A percentile compares a stretch with the other conserved stretches of the same genome.
These are phyloP conservation scores for Troides oblongomaculatus DNA, from an alignment of 2,888 invertebrate species.

Conservation along the genomic window DNA sequence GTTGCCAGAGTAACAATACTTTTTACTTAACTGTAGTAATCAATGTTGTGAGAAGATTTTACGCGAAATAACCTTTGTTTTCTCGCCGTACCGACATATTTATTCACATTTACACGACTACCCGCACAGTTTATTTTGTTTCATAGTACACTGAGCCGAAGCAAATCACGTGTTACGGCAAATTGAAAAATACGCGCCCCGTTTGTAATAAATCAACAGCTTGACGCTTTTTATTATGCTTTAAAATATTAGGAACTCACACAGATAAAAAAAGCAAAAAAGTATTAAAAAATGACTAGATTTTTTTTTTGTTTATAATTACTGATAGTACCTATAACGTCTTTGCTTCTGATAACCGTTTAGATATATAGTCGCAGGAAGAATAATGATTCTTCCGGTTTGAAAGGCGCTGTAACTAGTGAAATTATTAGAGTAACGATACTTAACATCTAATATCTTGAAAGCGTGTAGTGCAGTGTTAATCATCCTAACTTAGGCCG, in stretches of 20 bases:
- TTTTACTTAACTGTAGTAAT: slow-evolving; percentile 3
- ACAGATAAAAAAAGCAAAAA: no score
- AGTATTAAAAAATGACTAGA: no score
- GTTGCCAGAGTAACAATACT: not conserved
- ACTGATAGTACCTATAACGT: no score
- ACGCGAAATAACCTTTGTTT: slow-evolving; percentile 8
- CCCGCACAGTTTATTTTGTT: slow-evolving; percentile 7
- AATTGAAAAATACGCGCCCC: slow-evolving; percentile 15
- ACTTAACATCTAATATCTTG: not conserved
- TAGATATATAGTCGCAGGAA: no score
- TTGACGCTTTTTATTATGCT: no score
- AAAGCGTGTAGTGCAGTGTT: not conserved
- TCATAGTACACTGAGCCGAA: slow-evolving; percentile 9
- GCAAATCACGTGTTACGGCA: slow-evolving; percentile 15
- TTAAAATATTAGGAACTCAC: no score
- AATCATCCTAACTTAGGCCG: not conserved
- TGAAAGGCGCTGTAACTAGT: no score
- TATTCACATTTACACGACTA: slow-evolving; percentile 17
- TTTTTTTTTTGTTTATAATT: no score
- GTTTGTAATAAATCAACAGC: not conserved
- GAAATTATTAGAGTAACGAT: no score
- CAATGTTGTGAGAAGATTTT: slow-evolving; percentile 10
- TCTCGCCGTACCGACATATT: slow-evolving; percentile 3
- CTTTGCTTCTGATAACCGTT: no score
- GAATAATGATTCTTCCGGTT: no score